Percentiles rank a stretch among this genome's conserved stretches.
Conservation (phyloP, 2,888 invertebrate species). For the Parascotia fuliginaria region DNA sequence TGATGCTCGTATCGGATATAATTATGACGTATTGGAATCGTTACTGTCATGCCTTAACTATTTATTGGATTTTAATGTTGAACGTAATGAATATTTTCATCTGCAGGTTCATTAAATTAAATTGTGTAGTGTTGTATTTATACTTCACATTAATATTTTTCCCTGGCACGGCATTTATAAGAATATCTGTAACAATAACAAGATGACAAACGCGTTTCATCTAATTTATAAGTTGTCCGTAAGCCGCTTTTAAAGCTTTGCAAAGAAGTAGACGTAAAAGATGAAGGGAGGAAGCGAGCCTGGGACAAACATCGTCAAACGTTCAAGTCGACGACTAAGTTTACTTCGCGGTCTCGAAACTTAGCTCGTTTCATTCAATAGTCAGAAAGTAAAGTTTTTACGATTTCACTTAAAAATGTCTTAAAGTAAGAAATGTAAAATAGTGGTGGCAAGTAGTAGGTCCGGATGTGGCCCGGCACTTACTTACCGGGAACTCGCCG, state of each 20-base stretch:
- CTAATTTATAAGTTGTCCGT: too few species aligned
- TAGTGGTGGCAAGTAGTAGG: constrained; percentile 27
- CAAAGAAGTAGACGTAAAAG: neutral
- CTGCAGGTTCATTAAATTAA: neutral
- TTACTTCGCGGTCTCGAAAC: constrained; percentile 19
- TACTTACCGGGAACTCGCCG: constrained; percentile 9
- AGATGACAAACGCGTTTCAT: too few species aligned
- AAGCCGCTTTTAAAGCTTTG: neutral
- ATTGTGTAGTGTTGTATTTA: too few species aligned
- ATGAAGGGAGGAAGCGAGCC: neutral
- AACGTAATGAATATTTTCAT: neutral
- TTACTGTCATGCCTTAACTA: neutral
- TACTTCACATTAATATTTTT: too few species aligned
- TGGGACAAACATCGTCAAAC: constrained; percentile 5
- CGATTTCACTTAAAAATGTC: constrained; percentile 43
- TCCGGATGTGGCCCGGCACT: constrained; percentile 9
- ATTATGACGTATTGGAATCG: neutral
- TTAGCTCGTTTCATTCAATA: constrained; percentile 46
- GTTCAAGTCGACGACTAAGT: constrained; percentile 4
- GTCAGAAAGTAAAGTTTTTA: constrained; percentile 44
- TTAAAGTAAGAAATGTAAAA: constrained; percentile 30
- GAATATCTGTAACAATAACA: too few species aligned
- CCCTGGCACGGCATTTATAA: too few species aligned
- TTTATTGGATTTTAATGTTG: neutral
- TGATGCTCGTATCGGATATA: constrained; percentile 17